phyloP scores from a whole-genome alignment of 2,797 vertebrate species.

The Heterohyrax brucei region DNA sequence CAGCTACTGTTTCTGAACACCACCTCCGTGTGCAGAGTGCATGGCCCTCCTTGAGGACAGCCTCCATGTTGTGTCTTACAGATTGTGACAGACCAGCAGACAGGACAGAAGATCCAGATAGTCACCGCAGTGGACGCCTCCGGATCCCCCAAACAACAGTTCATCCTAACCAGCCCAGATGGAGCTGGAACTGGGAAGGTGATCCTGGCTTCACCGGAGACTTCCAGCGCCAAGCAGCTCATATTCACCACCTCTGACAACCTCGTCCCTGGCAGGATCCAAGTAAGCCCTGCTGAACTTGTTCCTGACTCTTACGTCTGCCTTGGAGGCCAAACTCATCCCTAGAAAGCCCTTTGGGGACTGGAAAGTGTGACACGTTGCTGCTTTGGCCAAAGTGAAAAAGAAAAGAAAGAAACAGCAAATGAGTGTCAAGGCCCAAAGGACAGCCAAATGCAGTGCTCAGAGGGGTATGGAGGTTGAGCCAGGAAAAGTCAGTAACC shows the following conservation, averaged over 20 bases:
- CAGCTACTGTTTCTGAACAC: not conserved
- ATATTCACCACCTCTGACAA: conserved; percentile 97
- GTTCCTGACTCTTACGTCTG: conserved; percentile 25
- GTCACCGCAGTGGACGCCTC: conserved; percentile 97
- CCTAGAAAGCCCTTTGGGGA: not conserved
- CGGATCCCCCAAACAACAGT: conserved; percentile 95
- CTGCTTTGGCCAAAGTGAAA: conserved; percentile 29
- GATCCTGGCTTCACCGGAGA: conserved; percentile 96
- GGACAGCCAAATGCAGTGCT: not conserved
- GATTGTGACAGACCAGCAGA: conserved; percentile 99
- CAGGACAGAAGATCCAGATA: conserved; percentile 98
- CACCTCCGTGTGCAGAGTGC: not conserved
- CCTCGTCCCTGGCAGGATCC: conserved; percentile 97
- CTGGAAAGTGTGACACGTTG: not conserved
- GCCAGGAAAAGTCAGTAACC: not conserved
- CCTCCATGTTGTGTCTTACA: conserved; percentile 88
- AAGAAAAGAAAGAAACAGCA: not conserved
- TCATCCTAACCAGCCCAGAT: conserved; percentile 97
- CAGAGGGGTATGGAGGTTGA: not conserved
- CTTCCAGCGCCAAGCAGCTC: conserved; percentile 96
- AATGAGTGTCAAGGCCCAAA: conserved; percentile 6
- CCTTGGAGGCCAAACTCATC: not conserved
- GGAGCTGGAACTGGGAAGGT: conserved; percentile 96
- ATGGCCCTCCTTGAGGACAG: conserved; percentile 57
- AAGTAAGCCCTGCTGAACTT: conserved; percentile 91